Conservation (phyloP, 1,140 invertebrate species). For the Harlomillsia oculata region DNA sequence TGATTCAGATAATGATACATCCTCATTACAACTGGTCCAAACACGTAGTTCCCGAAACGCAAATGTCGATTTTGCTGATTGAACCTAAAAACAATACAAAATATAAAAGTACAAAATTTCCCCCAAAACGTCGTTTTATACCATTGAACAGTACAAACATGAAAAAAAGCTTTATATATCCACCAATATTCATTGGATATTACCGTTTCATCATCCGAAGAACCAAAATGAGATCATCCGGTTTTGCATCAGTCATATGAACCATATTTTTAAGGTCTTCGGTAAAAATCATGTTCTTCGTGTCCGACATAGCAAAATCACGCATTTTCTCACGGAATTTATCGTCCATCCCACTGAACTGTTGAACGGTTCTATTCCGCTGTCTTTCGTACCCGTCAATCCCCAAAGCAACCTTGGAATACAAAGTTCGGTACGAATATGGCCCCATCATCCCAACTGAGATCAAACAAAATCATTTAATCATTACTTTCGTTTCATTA, state of each 20-base stretch:
- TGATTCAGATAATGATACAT: constrained; percentile 60
- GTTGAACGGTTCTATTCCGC: constrained; percentile 46
- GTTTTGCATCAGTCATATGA: constrained; percentile 51
- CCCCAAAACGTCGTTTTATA: not conserved
- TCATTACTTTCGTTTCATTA: too few relatives aligned
- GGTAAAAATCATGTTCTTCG: constrained; percentile 62
- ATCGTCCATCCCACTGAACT: constrained; percentile 49
- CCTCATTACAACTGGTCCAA: constrained; percentile 75
- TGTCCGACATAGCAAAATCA: constrained; percentile 45
- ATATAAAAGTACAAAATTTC: constrained; percentile 2
- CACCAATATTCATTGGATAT: not conserved
- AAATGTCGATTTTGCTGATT: constrained; percentile 59
- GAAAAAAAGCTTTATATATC: not conserved
- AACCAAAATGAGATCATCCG: constrained; percentile 54
- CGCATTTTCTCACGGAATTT: constrained; percentile 59
- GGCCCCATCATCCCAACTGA: not conserved
- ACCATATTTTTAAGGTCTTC: constrained; percentile 76
- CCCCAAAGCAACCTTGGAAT: constrained; percentile 48
- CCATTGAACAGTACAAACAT: not conserved
- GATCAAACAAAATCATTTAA: not conserved
- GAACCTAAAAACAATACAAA: constrained; percentile 51
- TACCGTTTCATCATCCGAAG: constrained; percentile 58
- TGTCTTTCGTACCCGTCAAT: constrained; percentile 49
- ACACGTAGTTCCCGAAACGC: constrained; percentile 64
- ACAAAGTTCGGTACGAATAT: constrained; percentile 48